Conservation (phyloP, 2,113 vertebrate species). For the Lucifuga dentata region DNA sequence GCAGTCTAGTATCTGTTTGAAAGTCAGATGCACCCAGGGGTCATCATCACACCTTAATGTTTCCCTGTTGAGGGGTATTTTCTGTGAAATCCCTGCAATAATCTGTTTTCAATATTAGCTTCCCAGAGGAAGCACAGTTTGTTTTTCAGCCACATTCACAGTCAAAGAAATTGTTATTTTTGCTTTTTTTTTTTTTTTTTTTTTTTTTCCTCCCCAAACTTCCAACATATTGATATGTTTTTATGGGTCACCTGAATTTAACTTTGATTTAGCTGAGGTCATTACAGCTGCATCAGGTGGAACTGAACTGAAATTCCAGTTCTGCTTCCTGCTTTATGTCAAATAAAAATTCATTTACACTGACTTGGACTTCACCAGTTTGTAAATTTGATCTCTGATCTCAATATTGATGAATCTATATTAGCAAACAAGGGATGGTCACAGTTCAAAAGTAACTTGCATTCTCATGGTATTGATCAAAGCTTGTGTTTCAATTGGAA, state of each 20-base stretch:
- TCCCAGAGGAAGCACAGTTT: background rate
- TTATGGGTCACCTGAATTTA: background rate
- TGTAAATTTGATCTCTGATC: conserved; percentile 2
- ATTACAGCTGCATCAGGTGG: background rate
- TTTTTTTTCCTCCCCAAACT: background rate
- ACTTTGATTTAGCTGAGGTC: too few relatives aligned
- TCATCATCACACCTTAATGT: conserved; percentile 2
- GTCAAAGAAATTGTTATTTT: conserved; percentile 7
- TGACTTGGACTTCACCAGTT: background rate
- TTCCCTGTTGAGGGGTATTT: background rate
- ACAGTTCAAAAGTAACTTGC: conserved; percentile 23
- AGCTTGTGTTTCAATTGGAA: conserved; percentile 50
- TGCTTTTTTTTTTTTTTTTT: conserved; percentile 5
- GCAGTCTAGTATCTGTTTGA: conserved; percentile 4
- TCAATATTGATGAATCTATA: background rate
- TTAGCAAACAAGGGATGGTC: conserved; percentile 31
- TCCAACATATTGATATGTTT: background rate
- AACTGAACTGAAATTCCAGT: conserved; percentile 1
- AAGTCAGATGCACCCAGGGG: background rate
- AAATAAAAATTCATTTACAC: background rate
- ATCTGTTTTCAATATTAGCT: background rate
- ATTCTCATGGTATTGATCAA: conserved; percentile 44
- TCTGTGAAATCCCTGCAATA: background rate
- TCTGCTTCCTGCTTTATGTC: conserved; percentile 16
- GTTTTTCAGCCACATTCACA: background rate